Base-by-base conservation (phyloP, 2,888 invertebrate genomes). In the Phasia obesa region DNA sequence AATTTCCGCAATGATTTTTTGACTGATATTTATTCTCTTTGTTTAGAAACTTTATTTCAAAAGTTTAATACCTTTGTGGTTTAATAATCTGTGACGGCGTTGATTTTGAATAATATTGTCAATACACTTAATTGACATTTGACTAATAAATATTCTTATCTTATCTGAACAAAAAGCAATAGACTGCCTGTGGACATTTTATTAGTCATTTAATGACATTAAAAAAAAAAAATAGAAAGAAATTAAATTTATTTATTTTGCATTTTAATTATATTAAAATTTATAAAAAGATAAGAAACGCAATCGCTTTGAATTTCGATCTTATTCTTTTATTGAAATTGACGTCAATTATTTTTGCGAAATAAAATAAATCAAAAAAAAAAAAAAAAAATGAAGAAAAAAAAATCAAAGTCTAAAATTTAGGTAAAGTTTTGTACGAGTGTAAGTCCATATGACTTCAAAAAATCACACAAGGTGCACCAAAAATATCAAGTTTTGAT, bases 51-150 rank as follows among this genome's bases (percentile, higher is more conserved):
- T 9, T 4, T 31, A 9, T 31, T 6, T 9, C 35, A 35, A 3
- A 35, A 35, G 35, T 35, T 21, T 27, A n/a, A 11, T 35, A 2
- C 38, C 23, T 25, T 25, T 27, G 3, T 17, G n/a, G 27, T 9
- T 23, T 17, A 59, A 59, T 49, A 47, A 44, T 44, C 21, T 69
- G 27, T 15, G 15, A 13, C 5, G 23, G 25, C 15, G 27, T 44
- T 69, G 31, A 59, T 35, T 71, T 60, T 71, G 25, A 60, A 38
- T 71, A 60, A 35, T 38, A 59, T 35, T 71, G 60, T 59, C 71
- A 71, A 60, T 71, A 60, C n/a, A n/a, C 5, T 31, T 38, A 38
- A 51, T 17, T 73, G 60, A 60, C 60, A 62, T 49, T 62, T n/a
- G 19, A 62, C 73, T 31, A 42, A 62, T 62, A 73, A 62, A 53